Conservation (phyloP, 2,113 vertebrate species). For the Microtus pennsylvanicus region DNA sequence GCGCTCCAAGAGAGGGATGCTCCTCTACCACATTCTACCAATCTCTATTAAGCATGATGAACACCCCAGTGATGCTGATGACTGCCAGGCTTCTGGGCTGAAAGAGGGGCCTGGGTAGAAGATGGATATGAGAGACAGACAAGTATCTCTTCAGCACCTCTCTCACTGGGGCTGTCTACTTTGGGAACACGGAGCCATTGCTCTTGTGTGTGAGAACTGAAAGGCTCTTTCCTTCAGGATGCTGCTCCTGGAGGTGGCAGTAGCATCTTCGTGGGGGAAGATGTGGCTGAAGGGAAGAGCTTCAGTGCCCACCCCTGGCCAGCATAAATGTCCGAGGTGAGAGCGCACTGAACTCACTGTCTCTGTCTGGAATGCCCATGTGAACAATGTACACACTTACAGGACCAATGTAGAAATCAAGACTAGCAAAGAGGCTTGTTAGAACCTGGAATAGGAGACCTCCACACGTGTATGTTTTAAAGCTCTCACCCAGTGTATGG, state of each 20-base stretch:
- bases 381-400: accelerated
- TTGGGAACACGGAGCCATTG: accelerated
- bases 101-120: neutral
- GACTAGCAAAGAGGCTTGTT: neutral
- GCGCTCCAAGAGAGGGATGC: accelerated
- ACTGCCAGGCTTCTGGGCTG: neutral
- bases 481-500: accelerated
- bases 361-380: accelerated
- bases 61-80: too few relatives aligned
- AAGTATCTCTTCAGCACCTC: neutral
- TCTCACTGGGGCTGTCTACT: accelerated
- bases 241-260: too few relatives aligned
- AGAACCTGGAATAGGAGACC: neutral
- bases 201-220: neutral
- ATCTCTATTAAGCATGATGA: accelerated
- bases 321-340: neutral
- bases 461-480: accelerated
- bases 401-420: neutral
- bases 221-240: neutral
- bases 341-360: too few relatives aligned
- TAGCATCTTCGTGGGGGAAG: too few relatives aligned
- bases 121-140: too few relatives aligned
- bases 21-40: neutral
- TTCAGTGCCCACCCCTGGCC: neutral
- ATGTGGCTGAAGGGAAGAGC: accelerated